phyloP scores from a whole-genome alignment of 1,140 invertebrate species.

The Acyrthosiphon pisum region DNA sequence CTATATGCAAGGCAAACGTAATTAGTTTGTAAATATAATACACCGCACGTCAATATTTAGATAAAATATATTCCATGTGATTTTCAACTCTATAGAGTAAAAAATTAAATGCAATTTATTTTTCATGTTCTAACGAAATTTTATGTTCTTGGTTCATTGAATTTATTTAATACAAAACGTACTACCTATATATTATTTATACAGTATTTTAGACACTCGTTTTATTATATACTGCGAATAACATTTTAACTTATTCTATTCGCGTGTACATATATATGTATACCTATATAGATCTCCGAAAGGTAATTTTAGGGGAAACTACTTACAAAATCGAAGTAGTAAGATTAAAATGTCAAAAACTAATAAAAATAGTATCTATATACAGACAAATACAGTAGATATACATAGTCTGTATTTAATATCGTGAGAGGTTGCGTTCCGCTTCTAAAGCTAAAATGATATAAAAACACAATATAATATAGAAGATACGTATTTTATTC shows the following conservation, averaged over 20 bases:
- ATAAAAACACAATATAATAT: neutral
- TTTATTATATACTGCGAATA: neutral
- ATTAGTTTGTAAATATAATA: neutral
- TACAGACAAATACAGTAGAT: neutral
- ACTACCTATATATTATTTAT: neutral
- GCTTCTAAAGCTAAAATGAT: neutral
- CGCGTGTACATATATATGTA: neutral
- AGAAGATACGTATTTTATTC: neutral
- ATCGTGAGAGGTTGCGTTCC: neutral
- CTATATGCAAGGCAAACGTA: neutral
- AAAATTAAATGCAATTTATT: neutral
- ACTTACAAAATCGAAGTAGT: neutral
- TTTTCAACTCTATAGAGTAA: neutral
- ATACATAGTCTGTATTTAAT: neutral
- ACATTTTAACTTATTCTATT: neutral
- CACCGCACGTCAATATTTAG: neutral
- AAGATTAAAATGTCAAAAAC: neutral
- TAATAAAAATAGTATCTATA: neutral
- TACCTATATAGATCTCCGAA: neutral
- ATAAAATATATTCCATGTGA: neutral
- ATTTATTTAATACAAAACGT: neutral
- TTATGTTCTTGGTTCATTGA: neutral
- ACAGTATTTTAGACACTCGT: neutral
- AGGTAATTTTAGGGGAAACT: neutral
- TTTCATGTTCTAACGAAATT: neutral